These are phyloP conservation scores for Seriola rivoliana DNA, from an alignment of 2,113 vertebrate genomes.

Conservation along the genomic window DNA sequence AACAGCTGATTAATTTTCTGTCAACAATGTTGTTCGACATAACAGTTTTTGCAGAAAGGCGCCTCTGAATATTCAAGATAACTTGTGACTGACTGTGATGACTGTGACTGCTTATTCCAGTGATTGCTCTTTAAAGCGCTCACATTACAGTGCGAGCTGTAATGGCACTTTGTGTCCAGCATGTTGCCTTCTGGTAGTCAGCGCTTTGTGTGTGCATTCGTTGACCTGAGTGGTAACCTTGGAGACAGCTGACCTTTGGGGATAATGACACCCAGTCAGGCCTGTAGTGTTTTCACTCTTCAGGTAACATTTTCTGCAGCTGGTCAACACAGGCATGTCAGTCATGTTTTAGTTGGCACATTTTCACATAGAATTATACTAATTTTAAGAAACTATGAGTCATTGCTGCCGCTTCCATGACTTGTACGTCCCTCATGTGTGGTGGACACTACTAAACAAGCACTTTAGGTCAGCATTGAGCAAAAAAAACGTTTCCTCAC, in stretches of 20 bases:
- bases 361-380: constrained; percentile 15
- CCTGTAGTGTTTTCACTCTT: constrained; percentile 30
- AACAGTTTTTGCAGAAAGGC: too few relatives aligned
- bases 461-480: background rate
- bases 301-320: constrained; percentile 10
- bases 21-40: too few relatives aligned
- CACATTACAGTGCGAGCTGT: constrained; percentile 16
- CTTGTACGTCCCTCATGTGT: constrained; percentile 15
- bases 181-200: constrained; percentile 28
- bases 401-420: constrained; percentile 23
- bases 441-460: background rate
- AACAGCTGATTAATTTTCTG: too few relatives aligned
- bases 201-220: constrained; percentile 20
- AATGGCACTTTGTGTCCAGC: constrained; percentile 7
- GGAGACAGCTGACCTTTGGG: constrained; percentile 49
- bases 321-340: constrained; percentile 18
- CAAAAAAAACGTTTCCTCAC: background rate
- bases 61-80: background rate
- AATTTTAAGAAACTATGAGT: constrained; percentile 31
- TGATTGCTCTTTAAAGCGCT: constrained; percentile 26
- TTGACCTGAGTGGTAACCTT: constrained; percentile 59
- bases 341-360: constrained; percentile 6
- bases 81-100: background rate
- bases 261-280: constrained; percentile 26
- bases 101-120: background rate